Conservation (phyloP, 2,113 vertebrate species). For the human region GRCh38 chr19:22612001-22612500, state of each 20-base stretch:
- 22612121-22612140: neutral
- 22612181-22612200: slow-evolving; percentile 18
- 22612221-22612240: neutral
- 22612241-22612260: neutral
- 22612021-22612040: neutral
- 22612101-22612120: neutral
- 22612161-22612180: slow-evolving; percentile 17
- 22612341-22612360: neutral
- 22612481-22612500: slow-evolving; percentile 28
- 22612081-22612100: neutral
- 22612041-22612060: neutral
- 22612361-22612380: neutral
- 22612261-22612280: slow-evolving; percentile 54
- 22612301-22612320: neutral
- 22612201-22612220: slow-evolving; percentile 39
- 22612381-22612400: neutral
- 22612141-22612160: neutral
- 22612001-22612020: neutral
- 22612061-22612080: neutral
- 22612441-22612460: neutral
- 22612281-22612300: neutral
- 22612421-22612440: slow-evolving; percentile 28
- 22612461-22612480: neutral
- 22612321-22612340: neutral
- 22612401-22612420: neutral